A percentile compares a stretch with the other conserved stretches of the same genome.
Conservation (phyloP, 2,113 vertebrate species). For the Xenopus borealis region DNA sequence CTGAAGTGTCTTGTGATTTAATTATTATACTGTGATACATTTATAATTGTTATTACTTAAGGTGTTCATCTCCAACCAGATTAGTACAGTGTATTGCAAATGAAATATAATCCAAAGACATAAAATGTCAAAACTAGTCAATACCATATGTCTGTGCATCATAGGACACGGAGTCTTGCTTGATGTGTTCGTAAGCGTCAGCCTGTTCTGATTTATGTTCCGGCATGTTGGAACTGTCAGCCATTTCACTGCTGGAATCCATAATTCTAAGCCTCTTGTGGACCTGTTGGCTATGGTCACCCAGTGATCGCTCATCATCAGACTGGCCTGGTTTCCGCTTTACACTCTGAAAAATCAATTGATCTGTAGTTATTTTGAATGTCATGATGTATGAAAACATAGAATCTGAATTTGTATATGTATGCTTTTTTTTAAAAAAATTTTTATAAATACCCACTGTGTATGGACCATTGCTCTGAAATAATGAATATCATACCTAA, state of each 20-base stretch:
- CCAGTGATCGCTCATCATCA: conserved; percentile 81
- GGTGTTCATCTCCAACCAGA: too few species aligned
- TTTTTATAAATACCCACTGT: too few species aligned
- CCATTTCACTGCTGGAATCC: conserved; percentile 60
- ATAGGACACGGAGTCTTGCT: conserved; percentile 68
- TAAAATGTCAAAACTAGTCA: background rate
- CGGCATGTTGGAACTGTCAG: conserved; percentile 49
- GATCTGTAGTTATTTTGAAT: background rate
- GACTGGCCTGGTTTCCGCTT: conserved; percentile 91
- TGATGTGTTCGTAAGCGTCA: conserved; percentile 86
- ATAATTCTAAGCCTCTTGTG: conserved; percentile 84
- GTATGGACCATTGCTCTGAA: too few species aligned
- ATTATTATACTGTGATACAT: too few species aligned
- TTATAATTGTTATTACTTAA: too few species aligned
- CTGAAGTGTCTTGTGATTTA: too few species aligned
- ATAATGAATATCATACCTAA: too few species aligned
- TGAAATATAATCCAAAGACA: background rate
- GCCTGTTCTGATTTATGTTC: conserved; percentile 67
- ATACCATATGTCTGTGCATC: conserved; percentile 91
- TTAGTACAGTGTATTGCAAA: background rate
- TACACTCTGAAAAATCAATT: conserved; percentile 72
- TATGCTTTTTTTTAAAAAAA: too few species aligned
- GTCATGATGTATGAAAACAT: too few species aligned
- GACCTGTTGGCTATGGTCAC: conserved; percentile 76
- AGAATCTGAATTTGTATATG: too few species aligned